Evolutionary conservation across 2,113 vertebrate species (phyloP).

Genomic region (Forbesichthys agassizii): DNA sequence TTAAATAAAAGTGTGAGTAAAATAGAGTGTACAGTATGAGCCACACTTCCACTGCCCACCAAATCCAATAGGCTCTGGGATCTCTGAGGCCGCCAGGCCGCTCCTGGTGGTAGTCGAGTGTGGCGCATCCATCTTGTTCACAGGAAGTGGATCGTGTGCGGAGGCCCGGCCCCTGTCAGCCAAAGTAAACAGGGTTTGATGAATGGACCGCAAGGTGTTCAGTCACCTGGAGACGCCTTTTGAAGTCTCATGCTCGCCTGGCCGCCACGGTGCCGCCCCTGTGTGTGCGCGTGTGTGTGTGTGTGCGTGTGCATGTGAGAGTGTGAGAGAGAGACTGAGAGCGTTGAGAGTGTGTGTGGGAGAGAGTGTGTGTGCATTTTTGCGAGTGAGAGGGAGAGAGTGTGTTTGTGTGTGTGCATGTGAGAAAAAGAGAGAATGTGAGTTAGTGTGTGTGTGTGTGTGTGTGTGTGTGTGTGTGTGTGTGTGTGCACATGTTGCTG

Average conservation of each 20-base stretch:
- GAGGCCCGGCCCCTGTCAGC: conserved; percentile 82
- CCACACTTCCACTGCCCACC: not conserved
- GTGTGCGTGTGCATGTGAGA: not conserved
- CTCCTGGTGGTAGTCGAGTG: conserved; percentile 81
- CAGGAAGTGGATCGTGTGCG: conserved; percentile 81
- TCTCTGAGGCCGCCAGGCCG: not conserved
- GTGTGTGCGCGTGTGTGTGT: conserved; percentile 61
- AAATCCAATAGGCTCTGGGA: not conserved
- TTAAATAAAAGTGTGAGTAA: too few relatives aligned
- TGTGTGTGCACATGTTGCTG: not conserved
- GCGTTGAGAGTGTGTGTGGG: not conserved
- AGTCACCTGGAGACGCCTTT: conserved; percentile 93
- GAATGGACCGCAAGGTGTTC: conserved; percentile 94
- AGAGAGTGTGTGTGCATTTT: conserved; percentile 47
- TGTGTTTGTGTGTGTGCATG: too few relatives aligned
- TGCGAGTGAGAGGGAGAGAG: too few relatives aligned
- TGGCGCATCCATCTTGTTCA: conserved; percentile 78
- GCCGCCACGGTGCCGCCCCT: conserved; percentile 63
- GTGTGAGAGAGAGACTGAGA: not conserved
- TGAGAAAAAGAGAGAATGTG: too few relatives aligned
- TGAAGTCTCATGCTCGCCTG: conserved; percentile 81
- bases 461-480: conserved; percentile 78
- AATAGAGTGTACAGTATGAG: too few relatives aligned
- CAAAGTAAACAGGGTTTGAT: conserved; percentile 91
- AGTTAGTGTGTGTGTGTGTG: too few relatives aligned